phyloP scores from a whole-genome alignment of 2,113 vertebrate genomes.

The Agelaius phoeniceus region DNA sequence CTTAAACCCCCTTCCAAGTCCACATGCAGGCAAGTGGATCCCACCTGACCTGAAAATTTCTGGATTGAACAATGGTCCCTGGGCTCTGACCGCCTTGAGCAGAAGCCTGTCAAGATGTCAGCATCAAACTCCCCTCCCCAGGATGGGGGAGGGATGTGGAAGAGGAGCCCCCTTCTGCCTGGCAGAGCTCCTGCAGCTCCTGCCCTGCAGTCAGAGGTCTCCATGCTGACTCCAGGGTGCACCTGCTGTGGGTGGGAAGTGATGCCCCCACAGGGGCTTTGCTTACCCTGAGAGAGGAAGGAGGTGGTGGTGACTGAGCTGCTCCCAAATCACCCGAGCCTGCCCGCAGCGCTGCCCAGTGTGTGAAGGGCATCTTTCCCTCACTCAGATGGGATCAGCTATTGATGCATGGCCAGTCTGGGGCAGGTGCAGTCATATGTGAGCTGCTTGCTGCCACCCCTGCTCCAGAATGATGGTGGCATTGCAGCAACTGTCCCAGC shows the following conservation, averaged over 20 bases:
- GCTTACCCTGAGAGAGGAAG: background rate
- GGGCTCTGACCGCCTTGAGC: fast-evolving
- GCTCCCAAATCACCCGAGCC: background rate
- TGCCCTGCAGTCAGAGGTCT: background rate
- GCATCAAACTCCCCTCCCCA: background rate
- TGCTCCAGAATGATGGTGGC: background rate
- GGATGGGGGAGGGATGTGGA: background rate
- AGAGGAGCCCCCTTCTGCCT: background rate
- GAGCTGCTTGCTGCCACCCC: fast-evolving
- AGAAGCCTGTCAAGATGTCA: background rate
- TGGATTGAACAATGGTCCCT: background rate
- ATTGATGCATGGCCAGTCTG: background rate
- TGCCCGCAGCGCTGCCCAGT: background rate
- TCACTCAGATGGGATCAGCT: background rate
- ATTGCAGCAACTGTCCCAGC: background rate
- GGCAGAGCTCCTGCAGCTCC: background rate
- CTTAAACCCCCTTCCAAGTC: background rate
- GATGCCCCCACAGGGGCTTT: background rate
- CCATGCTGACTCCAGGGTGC: background rate
- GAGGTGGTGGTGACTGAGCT: background rate
- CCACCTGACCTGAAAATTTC: background rate
- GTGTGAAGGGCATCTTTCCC: background rate
- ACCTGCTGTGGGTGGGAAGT: background rate
- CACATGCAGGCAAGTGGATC: background rate
- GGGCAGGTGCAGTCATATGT: background rate